phyloP scores from a whole-genome alignment of 53 echinoderm and acorn worm genomes.

The Hippasteria phrygiana region DNA sequence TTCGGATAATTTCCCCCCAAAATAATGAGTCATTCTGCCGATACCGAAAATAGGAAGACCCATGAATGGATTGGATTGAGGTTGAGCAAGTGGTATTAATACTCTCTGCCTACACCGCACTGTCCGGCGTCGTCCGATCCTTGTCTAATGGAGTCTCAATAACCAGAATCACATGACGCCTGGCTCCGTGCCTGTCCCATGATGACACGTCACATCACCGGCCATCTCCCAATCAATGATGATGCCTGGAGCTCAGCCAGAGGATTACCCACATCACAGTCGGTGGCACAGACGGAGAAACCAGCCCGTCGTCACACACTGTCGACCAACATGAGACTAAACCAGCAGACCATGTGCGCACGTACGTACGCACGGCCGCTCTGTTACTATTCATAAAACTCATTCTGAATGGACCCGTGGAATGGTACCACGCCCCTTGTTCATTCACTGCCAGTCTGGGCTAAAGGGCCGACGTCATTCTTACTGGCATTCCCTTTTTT shows the following conservation, averaged over 20 bases:
- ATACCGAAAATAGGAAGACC: not conserved
- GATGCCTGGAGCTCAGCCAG: not conserved
- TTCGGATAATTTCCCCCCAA: not conserved
- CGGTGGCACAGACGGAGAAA: not conserved
- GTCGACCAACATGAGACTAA: not conserved
- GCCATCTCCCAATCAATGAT: not conserved
- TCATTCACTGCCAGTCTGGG: slow-evolving; percentile 25
- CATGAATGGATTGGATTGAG: not conserved
- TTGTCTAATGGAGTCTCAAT: not conserved
- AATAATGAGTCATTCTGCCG: not conserved
- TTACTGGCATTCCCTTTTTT: slow-evolving; percentile 23
- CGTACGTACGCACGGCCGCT: not conserved
- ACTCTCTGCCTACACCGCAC: not conserved
- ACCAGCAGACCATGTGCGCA: slow-evolving; percentile 10
- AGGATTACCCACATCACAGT: not conserved
- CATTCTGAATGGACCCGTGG: slow-evolving; percentile 26
- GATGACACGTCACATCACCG: slow-evolving; percentile 27
- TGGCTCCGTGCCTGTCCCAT: slow-evolving; percentile 1
- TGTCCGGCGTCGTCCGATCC: not conserved
- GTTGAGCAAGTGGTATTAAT: not conserved
- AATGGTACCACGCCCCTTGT: slow-evolving; percentile 41
- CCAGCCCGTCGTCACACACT: not conserved
- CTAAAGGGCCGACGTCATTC: slow-evolving; percentile 44
- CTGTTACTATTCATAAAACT: not conserved
- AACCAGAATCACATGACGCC: slow-evolving; percentile 25